A percentile compares a stretch with the other conserved stretches of the same genome.
Conservation (phyloP, 2,888 invertebrate species). For the Loripinus fragilis region DNA sequence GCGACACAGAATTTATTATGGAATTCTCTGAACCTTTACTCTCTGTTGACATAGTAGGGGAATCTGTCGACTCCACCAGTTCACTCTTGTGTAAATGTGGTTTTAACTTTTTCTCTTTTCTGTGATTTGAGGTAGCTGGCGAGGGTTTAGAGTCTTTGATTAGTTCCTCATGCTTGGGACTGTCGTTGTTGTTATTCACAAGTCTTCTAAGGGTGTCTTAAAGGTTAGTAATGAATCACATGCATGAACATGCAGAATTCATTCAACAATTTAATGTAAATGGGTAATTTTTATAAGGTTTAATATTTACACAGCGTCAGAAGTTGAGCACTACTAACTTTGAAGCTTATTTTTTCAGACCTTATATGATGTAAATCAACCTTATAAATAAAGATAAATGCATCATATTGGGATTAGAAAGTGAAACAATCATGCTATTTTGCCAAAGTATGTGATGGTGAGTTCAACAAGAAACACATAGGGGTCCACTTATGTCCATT, state of each 20-base stretch:
- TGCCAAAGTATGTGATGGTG: too few species aligned
- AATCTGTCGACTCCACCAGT: conserved; percentile 15
- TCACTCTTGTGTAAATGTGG: conserved; percentile 19
- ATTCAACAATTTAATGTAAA: too few species aligned
- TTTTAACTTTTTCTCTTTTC: conserved; percentile 34
- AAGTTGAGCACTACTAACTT: too few species aligned
- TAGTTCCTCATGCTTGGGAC: conserved; percentile 32
- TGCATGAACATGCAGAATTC: conserved; percentile 30
- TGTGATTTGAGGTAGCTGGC: conserved; percentile 34
- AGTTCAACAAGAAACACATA: too few species aligned
- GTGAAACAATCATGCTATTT: too few species aligned
- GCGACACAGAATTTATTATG: conserved; percentile 38
- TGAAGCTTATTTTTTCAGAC: too few species aligned
- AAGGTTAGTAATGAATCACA: conserved; percentile 15
- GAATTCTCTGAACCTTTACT: conserved; percentile 52
- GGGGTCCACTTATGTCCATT: too few species aligned
- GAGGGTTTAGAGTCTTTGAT: conserved; percentile 5
- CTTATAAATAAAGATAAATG: too few species aligned
- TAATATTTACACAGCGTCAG: too few species aligned
- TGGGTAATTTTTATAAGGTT: too few species aligned
- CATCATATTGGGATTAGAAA: too few species aligned
- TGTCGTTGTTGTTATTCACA: conserved; percentile 36
- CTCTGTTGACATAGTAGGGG: conserved; percentile 33
- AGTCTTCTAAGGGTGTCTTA: conserved; percentile 58
- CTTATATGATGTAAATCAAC: too few species aligned